phyloP scores from a whole-genome alignment of 2,113 vertebrate species.

The Ovibos moschatus region DNA sequence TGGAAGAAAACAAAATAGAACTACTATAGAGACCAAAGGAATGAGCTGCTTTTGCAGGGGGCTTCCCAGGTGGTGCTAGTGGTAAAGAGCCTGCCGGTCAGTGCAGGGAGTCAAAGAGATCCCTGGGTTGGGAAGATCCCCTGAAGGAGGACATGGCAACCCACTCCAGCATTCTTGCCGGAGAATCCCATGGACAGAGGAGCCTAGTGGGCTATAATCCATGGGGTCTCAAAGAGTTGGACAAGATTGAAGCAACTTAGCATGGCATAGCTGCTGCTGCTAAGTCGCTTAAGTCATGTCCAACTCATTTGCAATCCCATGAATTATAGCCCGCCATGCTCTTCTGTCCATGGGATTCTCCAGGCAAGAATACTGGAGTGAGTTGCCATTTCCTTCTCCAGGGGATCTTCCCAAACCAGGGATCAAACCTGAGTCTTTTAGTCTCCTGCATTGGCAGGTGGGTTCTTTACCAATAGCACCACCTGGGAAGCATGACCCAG shows the following conservation, averaged over 20 bases:
- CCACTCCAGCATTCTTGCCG: neutral
- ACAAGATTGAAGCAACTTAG: neutral
- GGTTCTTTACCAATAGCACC: neutral
- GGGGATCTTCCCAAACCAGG: neutral
- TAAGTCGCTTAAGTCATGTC: neutral
- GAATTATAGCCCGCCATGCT: neutral
- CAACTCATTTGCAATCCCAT: neutral
- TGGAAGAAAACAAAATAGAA: neutral
- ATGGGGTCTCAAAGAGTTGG: neutral
- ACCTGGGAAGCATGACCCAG: neutral
- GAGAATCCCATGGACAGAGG: neutral
- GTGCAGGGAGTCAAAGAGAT: neutral
- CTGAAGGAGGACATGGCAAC: neutral
- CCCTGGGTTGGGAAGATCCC: neutral
- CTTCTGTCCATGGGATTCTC: neutral
- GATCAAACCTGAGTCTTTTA: neutral
- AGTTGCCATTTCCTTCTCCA: neutral
- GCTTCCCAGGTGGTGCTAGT: neutral
- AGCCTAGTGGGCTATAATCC: neutral
- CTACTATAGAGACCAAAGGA: neutral
- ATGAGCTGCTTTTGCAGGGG: neutral
- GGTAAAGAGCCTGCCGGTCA: neutral
- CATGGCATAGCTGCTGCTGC: neutral
- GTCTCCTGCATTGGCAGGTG: neutral
- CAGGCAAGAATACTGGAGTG: neutral